Conservation (phyloP, 2,113 vertebrate species). For the Anhinga rufa region DNA sequence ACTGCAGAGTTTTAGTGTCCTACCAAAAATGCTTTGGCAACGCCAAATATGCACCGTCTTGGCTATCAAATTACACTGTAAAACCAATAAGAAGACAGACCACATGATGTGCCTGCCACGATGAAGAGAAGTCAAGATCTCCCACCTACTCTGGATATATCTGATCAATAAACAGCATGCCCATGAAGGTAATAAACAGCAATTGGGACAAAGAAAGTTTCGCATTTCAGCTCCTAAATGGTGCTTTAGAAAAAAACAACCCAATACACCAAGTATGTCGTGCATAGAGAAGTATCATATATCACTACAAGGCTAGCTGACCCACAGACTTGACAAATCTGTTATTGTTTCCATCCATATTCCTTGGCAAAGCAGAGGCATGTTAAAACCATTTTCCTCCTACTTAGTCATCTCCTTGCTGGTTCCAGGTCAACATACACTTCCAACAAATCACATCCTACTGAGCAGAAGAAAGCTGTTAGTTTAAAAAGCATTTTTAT, state of each 20-base stretch:
- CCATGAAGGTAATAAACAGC: not conserved
- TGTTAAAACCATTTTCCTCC: slow-evolving; percentile 53
- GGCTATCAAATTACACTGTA: not conserved
- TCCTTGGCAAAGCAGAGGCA: slow-evolving; percentile 38
- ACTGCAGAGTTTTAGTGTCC: not conserved
- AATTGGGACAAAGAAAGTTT: not conserved
- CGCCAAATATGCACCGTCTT: not conserved
- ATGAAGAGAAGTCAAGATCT: not conserved
- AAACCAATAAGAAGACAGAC: not conserved
- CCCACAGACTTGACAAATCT: slow-evolving; percentile 39
- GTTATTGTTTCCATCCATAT: slow-evolving; percentile 57
- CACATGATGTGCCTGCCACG: not conserved
- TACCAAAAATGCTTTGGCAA: not conserved
- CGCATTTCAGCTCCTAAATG: not conserved
- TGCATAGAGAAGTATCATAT: slow-evolving; percentile 7
- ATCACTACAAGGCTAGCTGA: slow-evolving; percentile 31
- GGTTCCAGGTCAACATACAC: slow-evolving; percentile 37
- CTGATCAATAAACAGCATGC: not conserved
- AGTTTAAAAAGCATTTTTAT: slow-evolving; percentile 23
- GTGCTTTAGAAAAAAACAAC: not conserved
- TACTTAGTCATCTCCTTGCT: slow-evolving; percentile 51
- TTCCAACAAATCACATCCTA: slow-evolving; percentile 48
- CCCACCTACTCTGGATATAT: not conserved
- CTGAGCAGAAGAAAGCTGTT: slow-evolving; percentile 37
- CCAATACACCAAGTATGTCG: not conserved